Conservation (phyloP, 2,888 invertebrate genomes). For the Pachliopta kotzebuea region DNA sequence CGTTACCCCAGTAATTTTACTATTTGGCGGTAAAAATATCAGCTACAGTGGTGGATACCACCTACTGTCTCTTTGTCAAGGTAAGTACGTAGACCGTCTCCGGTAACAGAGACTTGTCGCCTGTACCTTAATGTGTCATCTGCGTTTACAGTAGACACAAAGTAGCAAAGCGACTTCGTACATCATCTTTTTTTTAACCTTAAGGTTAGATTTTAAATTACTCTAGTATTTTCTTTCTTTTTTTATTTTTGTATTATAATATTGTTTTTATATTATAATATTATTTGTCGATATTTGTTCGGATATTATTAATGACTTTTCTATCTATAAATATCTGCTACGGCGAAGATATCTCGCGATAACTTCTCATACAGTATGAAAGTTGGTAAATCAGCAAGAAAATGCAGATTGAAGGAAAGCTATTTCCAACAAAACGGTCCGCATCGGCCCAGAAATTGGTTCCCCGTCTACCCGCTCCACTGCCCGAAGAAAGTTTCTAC, state of each 20-base stretch:
- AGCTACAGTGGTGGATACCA: too few relatives aligned
- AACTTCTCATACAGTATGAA: constrained; percentile 64
- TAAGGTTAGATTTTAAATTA: background rate
- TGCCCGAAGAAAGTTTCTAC: constrained; percentile 72
- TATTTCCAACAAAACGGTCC: constrained; percentile 79
- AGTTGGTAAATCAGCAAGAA: constrained; percentile 81
- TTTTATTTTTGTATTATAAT: background rate
- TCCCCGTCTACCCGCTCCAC: constrained; percentile 64
- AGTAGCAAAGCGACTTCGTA: background rate
- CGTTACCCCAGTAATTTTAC: too few relatives aligned
- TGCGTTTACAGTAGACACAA: background rate
- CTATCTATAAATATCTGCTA: constrained; percentile 44
- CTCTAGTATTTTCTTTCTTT: background rate
- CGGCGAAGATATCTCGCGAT: constrained; percentile 47
- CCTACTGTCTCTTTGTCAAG: too few relatives aligned
- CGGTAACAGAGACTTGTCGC: too few relatives aligned
- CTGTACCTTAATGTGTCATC: too few relatives aligned
- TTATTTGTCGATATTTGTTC: background rate
- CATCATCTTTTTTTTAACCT: constrained; percentile 33
- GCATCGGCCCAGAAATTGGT: constrained; percentile 78
- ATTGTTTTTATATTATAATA: too few relatives aligned
- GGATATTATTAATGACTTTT: constrained; percentile 27
- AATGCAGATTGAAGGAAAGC: constrained; percentile 80
- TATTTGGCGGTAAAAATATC: too few relatives aligned
- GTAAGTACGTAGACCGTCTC: too few relatives aligned